Conservation (phyloP, 2,888 invertebrate species). For the Erpobdella octoculata region DNA sequence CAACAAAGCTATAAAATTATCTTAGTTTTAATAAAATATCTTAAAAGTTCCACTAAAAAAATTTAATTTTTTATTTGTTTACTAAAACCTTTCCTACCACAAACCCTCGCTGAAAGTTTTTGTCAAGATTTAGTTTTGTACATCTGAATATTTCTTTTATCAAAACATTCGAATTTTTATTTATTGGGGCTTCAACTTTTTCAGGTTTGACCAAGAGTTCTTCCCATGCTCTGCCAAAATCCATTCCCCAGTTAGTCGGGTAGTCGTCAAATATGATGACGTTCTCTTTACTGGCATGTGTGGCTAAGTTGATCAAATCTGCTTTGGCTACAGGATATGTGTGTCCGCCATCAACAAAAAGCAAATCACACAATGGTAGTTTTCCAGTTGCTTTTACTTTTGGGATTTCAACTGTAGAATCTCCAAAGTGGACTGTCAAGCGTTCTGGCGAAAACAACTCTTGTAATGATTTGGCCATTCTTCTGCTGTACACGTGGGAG, state of each 20-base stretch:
- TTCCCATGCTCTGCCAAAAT: slow-evolving; percentile 23
- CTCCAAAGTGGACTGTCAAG: slow-evolving; percentile 29
- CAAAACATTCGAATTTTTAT: too few species aligned
- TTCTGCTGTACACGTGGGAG: slow-evolving; percentile 27
- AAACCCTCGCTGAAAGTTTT: too few species aligned
- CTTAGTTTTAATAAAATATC: too few species aligned
- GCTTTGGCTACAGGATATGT: slow-evolving; percentile 21
- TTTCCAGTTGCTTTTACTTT: slow-evolving; percentile 10
- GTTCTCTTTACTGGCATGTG: slow-evolving; percentile 20
- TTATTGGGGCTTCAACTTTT: too few species aligned
- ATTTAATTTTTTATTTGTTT: too few species aligned
- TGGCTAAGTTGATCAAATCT: slow-evolving; percentile 29
- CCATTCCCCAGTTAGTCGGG: slow-evolving; percentile 10
- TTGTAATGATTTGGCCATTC: slow-evolving; percentile 30
- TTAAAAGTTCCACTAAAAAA: too few species aligned
- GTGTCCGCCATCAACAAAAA: slow-evolving; percentile 36
- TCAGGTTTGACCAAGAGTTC: background rate
- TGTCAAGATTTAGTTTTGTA: too few species aligned
- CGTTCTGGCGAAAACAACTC: slow-evolving; percentile 24
- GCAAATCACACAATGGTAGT: slow-evolving; percentile 28
- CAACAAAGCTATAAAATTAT: too few species aligned
- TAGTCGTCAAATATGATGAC: slow-evolving; percentile 27
- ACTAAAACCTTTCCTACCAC: too few species aligned
- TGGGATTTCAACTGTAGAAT: slow-evolving; percentile 31
- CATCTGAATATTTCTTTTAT: too few species aligned